phyloP scores from a whole-genome alignment of 53 echinoderm and acorn worm species.

The Apostichopus leukothele region DNA sequence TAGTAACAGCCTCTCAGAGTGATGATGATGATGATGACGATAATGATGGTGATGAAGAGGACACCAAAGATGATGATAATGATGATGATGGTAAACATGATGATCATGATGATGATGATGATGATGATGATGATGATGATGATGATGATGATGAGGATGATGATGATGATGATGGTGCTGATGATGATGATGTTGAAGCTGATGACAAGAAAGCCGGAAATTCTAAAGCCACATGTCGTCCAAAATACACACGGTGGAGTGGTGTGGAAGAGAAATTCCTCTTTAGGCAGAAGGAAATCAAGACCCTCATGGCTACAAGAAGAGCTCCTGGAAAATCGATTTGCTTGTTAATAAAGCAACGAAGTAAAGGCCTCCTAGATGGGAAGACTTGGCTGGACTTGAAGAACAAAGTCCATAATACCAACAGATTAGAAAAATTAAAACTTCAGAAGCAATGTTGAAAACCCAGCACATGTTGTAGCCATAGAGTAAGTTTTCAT shows the following conservation, averaged over 20 bases:
- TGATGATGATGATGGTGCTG: not conserved
- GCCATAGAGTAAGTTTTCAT: too few relatives aligned
- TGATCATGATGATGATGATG: not conserved
- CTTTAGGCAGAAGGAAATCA: conserved; percentile 5
- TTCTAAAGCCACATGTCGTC: not conserved
- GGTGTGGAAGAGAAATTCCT: not conserved
- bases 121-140: not conserved
- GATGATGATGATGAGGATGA: not conserved
- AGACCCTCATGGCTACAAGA: not conserved
- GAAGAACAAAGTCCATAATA: conserved; percentile 15
- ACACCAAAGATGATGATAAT: too few relatives aligned
- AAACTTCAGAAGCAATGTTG: not conserved
- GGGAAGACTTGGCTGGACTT: conserved; percentile 13
- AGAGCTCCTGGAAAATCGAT: not conserved
- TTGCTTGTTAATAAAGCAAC: not conserved
- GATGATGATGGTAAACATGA: too few relatives aligned
- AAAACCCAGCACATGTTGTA: not conserved
- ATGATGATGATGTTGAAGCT: not conserved
- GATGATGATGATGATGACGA: too few relatives aligned
- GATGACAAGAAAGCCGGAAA: not conserved
- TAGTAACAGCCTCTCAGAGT: not conserved
- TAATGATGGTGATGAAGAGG: too few relatives aligned
- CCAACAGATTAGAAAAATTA: not conserved
- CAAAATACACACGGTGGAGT: conserved; percentile 22
- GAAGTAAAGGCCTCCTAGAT: conserved; percentile 19